These are phyloP conservation scores for Prorops nasuta DNA, from an alignment of 1,140 invertebrate species.

Conservation along the genomic window DNA sequence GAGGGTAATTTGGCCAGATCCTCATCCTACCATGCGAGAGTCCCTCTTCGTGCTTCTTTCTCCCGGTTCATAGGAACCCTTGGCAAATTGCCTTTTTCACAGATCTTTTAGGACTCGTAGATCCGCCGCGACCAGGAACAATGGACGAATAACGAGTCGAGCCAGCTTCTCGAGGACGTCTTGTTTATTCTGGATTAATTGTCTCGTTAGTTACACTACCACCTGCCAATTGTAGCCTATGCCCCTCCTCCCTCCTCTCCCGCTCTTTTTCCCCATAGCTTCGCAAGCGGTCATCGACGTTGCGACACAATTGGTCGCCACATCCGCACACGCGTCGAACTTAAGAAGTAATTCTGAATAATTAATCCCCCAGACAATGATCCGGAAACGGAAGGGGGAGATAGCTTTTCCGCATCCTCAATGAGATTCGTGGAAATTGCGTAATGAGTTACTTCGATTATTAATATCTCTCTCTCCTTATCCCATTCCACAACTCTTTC, in stretches of 20 bases:
- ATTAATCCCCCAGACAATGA: slow-evolving; percentile 46
- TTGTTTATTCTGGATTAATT: too few species aligned
- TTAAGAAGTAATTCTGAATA: slow-evolving; percentile 44
- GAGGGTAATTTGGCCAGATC: slow-evolving; percentile 42
- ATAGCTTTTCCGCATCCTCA: slow-evolving; percentile 29
- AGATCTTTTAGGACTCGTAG: background rate
- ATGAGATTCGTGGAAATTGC: background rate
- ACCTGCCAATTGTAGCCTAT: too few species aligned
- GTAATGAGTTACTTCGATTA: background rate
- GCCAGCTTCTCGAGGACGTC: too few species aligned
- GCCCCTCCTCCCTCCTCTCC: too few species aligned
- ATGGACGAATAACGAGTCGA: background rate
- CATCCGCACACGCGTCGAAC: slow-evolving; percentile 36
- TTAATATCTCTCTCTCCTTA: background rate
- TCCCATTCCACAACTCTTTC: too few species aligned
- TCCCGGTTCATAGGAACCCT: background rate
- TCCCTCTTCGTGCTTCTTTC: background rate
- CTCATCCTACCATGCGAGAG: background rate
- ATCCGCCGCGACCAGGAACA: background rate
- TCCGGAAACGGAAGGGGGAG: slow-evolving; percentile 29
- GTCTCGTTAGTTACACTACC: too few species aligned
- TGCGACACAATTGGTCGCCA: slow-evolving; percentile 27
- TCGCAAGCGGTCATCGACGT: too few species aligned
- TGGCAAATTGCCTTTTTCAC: background rate
- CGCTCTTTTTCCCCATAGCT: too few species aligned